Evolutionary conservation across 2,113 vertebrate genomes (phyloP).

Genomic region (Numenius arquata): DNA sequence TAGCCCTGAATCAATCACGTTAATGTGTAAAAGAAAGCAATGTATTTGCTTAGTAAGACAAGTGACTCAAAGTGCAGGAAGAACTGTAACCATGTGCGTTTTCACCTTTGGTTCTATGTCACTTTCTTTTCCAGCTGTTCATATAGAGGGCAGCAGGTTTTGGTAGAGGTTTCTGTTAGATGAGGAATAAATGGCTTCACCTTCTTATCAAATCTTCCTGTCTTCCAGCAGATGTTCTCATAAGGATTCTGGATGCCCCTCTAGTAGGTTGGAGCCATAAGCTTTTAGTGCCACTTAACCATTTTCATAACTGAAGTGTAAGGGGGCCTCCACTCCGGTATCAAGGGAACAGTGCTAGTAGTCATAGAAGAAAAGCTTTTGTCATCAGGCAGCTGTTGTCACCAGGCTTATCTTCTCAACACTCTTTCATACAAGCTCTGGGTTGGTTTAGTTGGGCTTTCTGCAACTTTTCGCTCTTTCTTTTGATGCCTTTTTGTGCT

Average conservation of each 20-base stretch:
- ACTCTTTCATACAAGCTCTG: not conserved
- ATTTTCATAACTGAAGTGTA: not conserved
- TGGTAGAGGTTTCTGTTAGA: not conserved
- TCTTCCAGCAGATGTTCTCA: not conserved
- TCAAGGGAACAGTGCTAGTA: not conserved
- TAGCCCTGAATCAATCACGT: not conserved
- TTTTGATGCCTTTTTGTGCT: not conserved
- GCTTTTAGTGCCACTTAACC: not conserved
- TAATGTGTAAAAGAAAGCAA: constrained; percentile 5
- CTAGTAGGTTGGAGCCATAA: not conserved
- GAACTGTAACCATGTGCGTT: not conserved
- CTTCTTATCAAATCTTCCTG: not conserved
- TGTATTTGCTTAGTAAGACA: constrained; percentile 8
- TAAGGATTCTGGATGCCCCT: not conserved
- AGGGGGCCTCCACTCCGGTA: not conserved
- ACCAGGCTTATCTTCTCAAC: not conserved
- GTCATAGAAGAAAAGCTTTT: not conserved
- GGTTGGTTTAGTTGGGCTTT: not conserved
- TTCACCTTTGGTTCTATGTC: not conserved
- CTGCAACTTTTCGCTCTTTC: not conserved
- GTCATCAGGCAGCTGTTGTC: not conserved
- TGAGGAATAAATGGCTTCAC: not conserved
- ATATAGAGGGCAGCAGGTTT: not conserved
- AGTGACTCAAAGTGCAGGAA: not conserved
- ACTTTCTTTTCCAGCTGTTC: not conserved